phyloP scores from a whole-genome alignment of 2,888 invertebrate genomes.

The Callosobruchus maculatus region DNA sequence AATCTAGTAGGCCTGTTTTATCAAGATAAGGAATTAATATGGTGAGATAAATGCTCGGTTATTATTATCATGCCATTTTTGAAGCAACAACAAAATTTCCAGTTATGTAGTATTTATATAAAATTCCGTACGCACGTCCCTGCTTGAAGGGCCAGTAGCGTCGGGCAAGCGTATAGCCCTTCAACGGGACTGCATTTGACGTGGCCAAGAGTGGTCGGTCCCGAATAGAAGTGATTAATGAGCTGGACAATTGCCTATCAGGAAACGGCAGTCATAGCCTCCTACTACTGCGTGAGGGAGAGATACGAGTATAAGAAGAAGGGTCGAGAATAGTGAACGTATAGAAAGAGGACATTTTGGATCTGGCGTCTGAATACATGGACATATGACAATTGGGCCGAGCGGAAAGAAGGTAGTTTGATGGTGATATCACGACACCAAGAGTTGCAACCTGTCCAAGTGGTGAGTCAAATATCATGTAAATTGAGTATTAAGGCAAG shows the following conservation, averaged over 20 bases:
- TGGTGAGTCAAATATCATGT: too few species aligned
- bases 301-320: constrained; percentile 35
- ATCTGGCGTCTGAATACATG: not conserved
- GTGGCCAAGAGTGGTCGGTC: constrained; percentile 43
- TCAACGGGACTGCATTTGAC: constrained; percentile 50
- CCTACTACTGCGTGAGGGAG: not conserved
- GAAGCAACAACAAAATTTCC: too few species aligned
- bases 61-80: too few species aligned
- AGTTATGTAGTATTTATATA: too few species aligned
- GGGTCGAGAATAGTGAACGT: constrained; percentile 27
- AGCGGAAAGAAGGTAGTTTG: too few species aligned
- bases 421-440: too few species aligned
- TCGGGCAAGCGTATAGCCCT: not conserved
- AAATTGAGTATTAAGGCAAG: too few species aligned
- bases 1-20: too few species aligned
- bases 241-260: constrained; percentile 48
- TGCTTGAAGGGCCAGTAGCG: not conserved
- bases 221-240: constrained; percentile 49
- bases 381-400: not conserved
- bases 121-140: not conserved
- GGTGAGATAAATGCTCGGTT: too few species aligned
- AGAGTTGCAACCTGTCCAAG: too few species aligned
- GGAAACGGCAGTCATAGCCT: constrained; percentile 21
- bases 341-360: not conserved
- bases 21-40: too few species aligned